Evolutionary conservation across 2,888 invertebrate species (phyloP), one percentile per base, ranked within the genome.

Genomic region (Itoplectis maculator): DNA sequence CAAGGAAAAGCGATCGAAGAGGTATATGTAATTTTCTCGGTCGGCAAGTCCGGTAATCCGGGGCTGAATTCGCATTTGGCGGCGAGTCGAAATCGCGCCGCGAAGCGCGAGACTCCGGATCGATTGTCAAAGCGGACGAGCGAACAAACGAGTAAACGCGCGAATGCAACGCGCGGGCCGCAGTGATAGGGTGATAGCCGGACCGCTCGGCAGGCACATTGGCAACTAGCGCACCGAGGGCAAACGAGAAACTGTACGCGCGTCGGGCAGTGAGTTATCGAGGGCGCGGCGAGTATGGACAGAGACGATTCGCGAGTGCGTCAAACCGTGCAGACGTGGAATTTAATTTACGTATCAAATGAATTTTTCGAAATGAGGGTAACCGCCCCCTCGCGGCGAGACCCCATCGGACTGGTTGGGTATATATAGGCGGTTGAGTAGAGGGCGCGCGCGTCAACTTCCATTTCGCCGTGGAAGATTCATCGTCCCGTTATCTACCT

Each of bases 321-420:
- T 74, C 79, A 66, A 66, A 79, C 79, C 73, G 68, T 79, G 42
- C 73, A 73, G 79, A 79, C 68, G 78, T 56, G 72, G 65, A 82
- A 86, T 86, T 84, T 82, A 78, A 85, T 83, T 82, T 84, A 74
- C 79, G 83, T 76, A 79, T 83, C 73, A 82, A 82, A 79, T 73
- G 75, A 81, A 79, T 81, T 81, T 83, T 80, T 61, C 37, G 47
- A 77, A 76, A 83, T 81, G 75, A 74, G 74, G 65, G 47, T 70
- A 83, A 78, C 75, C 79, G 77, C 68, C 78, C 79, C 74, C 68
- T 78, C 74, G 77, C 70, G 79, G 72, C 78, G 75, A 15, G 63
- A 63, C 49, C 77, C 42, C 63, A 69, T 69, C 47, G 63, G 68
- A 47, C 29, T 29, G 29, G 72, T n/a, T n/a, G n/a, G n/a, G n/a